These are phyloP conservation scores for Trachelus troglodyta DNA, from an alignment of 2,888 invertebrate species.

Conservation along the genomic window DNA sequence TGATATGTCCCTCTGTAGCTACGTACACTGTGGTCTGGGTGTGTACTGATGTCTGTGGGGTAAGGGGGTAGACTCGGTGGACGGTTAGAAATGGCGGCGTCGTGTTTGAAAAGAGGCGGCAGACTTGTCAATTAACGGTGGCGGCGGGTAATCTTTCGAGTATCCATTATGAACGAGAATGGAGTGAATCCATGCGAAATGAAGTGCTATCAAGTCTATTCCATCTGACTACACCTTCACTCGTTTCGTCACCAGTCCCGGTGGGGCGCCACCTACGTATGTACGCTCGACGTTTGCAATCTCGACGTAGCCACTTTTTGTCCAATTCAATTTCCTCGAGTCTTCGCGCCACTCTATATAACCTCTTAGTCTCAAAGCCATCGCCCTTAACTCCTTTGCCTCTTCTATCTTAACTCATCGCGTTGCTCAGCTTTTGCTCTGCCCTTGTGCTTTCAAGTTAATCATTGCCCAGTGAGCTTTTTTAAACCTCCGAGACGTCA, in stretches of 20 bases:
- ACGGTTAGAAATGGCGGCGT: not conserved
- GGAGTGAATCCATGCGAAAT: slow-evolving; percentile 42
- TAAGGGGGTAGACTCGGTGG: not conserved
- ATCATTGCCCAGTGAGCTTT: not conserved
- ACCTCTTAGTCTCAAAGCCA: not conserved
- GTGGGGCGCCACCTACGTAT: not conserved
- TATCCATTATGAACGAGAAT: slow-evolving; percentile 53
- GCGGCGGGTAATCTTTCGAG: slow-evolving; percentile 58
- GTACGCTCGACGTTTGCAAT: not conserved
- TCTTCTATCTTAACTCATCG: not conserved
- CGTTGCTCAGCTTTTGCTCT: not conserved
- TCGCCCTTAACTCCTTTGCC: not conserved
- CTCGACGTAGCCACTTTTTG: slow-evolving; percentile 3
- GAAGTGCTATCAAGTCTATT: slow-evolving; percentile 45
- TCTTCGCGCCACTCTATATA: not conserved
- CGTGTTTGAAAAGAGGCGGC: slow-evolving; percentile 32
- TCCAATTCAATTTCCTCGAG: not conserved
- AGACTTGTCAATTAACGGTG: slow-evolving; percentile 56
- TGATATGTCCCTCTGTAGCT: not conserved
- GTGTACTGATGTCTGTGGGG: not conserved
- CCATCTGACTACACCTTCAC: slow-evolving; percentile 43
- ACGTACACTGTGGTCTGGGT: not conserved
- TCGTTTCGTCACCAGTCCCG: not conserved
- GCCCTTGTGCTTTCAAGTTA: not conserved
- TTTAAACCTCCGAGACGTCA: not conserved